Percentiles rank a stretch among this genome's conserved stretches.
phyloP scores from a whole-genome alignment of 2,113 vertebrate genomes.

The Anseranas semipalmata region DNA sequence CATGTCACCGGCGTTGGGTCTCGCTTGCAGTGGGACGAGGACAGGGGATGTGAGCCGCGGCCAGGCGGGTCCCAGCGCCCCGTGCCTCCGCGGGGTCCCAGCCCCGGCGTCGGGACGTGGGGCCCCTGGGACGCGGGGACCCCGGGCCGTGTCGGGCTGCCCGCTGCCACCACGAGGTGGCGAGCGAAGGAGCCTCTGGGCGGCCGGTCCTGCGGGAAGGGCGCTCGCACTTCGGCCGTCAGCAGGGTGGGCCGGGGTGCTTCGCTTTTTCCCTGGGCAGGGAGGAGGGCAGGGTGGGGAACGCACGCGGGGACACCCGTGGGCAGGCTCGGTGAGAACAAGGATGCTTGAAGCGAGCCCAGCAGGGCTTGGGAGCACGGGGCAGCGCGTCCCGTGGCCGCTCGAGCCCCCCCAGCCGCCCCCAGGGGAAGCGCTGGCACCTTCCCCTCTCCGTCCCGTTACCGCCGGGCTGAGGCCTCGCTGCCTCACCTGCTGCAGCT shows the following conservation, averaged over 20 bases:
- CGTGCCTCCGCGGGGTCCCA: fast-evolving
- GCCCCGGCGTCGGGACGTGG: too few relatives aligned
- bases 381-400: fast-evolving
- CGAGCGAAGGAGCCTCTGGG: constrained; percentile 36
- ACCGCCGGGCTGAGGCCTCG: fast-evolving
- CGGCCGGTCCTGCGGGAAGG: not conserved
- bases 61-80: not conserved
- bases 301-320: fast-evolving
- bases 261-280: fast-evolving
- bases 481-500: not conserved
- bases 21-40: not conserved
- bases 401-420: fast-evolving
- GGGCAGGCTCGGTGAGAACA: not conserved
- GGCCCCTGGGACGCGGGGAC: not conserved
- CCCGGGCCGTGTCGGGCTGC: not conserved
- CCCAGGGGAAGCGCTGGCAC: not conserved
- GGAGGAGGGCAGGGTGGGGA: not conserved
- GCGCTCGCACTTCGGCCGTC: not conserved
- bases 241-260: too few relatives aligned
- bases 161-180: constrained; percentile 58
- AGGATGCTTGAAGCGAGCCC: not conserved
- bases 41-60: not conserved
- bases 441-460: not conserved
- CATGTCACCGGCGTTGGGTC: fast-evolving
- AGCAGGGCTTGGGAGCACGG: not conserved